Conservation (phyloP, 2,888 invertebrate genomes). For the Mesochorus sp. region DNA sequence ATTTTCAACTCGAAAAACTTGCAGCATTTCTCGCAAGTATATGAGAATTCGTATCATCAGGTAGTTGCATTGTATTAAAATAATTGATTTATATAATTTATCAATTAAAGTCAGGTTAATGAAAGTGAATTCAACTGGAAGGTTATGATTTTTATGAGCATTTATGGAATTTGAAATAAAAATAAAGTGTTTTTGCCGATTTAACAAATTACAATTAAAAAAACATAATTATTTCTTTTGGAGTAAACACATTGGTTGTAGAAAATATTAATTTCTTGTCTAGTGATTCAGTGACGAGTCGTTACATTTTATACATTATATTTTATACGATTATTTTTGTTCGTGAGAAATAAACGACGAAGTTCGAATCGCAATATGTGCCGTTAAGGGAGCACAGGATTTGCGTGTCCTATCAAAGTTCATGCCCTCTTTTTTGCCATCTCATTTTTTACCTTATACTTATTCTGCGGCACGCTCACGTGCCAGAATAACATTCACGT, state of each 20-base stretch:
- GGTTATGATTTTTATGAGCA: too few species aligned
- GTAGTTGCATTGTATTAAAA: background rate
- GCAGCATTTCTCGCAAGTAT: background rate
- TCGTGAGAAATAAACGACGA: constrained; percentile 1
- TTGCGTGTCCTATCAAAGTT: constrained; percentile 4
- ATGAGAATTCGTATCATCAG: constrained; percentile 10
- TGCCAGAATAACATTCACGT: constrained; percentile 24
- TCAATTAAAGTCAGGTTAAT: background rate
- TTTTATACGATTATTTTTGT: too few species aligned
- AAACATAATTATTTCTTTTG: background rate
- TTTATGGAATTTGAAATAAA: too few species aligned
- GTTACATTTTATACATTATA: too few species aligned
- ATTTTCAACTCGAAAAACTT: background rate
- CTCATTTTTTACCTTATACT: background rate
- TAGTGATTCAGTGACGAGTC: too few species aligned
- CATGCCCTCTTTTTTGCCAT: background rate
- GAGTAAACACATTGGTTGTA: too few species aligned
- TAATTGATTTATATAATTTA: background rate
- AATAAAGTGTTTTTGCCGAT: too few species aligned
- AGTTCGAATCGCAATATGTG: constrained; percentile 7
- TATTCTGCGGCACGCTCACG: constrained; percentile 8
- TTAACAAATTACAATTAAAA: too few species aligned
- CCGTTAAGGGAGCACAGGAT: background rate
- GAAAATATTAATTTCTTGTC: too few species aligned
- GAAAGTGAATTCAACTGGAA: too few species aligned